Evolutionary conservation across 2,888 invertebrate genomes (phyloP), one percentile per base, ranked within the genome.

Genomic region (Pseudococcus viburni): DNA sequence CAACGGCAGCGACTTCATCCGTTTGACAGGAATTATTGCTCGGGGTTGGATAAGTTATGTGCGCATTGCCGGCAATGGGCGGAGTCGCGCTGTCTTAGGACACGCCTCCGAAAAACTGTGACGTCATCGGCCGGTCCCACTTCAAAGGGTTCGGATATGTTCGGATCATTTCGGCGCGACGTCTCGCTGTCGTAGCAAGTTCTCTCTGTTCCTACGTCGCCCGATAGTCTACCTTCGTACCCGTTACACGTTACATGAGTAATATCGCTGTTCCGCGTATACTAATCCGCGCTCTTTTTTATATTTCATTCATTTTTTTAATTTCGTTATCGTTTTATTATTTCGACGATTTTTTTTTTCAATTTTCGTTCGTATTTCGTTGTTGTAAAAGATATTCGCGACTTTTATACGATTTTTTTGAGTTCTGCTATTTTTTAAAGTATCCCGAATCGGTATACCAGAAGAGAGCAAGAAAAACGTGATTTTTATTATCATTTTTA

Each of bases 61-160:
- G 89, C 89, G 88, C 89, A 89, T 89, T 86, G 89, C 89, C 89
- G 86, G 88, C 55, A 85, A 59, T 39, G 77, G 88, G 89, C 89
- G 90, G 84, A 42, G 48, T 77, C 89, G 83, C 88, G 80, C 51
- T 51, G 87, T 86, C 89, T 88, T 88, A 84, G 89, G 89, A 89
- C 89, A 89, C 90, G 90, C 90, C 90, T 84, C 86, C 89, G 89
- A 89, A 90, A 87, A 83, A 46, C 0, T 11, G 89, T 90, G 90
- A 90, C 90, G 90, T 90, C 90, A 90, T 88, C 55, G 88, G 87
- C 89, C 89, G 85, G 22, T 22, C 55, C 77, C 86, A 85, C 84
- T 84, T 46, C 42, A 87, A 39, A 84, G 39, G 55, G 84, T 22
- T 89, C 89, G 89, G 87, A 59, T 7, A 46, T 86, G 68, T 84